Evolutionary conservation across 2,113 vertebrate genomes (phyloP), one percentile per base, ranked within the genome.

Genomic region (Corvus cornix): DNA sequence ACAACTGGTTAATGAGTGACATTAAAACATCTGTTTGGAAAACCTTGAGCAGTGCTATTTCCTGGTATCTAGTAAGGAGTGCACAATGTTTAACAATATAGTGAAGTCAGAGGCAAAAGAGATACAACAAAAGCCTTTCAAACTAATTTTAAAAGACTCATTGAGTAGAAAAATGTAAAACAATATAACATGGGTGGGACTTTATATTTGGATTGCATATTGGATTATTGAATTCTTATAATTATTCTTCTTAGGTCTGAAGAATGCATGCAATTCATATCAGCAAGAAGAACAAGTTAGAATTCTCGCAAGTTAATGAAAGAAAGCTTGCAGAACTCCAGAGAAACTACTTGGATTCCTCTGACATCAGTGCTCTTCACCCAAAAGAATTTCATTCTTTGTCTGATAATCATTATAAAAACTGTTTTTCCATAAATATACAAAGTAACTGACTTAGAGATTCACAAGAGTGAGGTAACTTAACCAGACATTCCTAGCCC

Each of bases 1-100:
- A 64, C 8, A 4, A 83, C 76, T 58, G 33, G 91, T 95, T 96
- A 96, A 96, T 96, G 39, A 96, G 33, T 90, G 91, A 96, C 85
- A 85, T 52, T 43, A 39, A 43, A 77, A 3, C 3, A 51, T 43
- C 30, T 85, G 79, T 87, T 84, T 53, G 62, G 49, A 87, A 94
- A 90, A 91, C 80, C 75, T 90, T 75, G 67, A 81, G 6, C 81
- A 90, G 28, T 28, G 11, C 16, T 76, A 88, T 72, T 95, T 89
- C 72, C 68, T 67, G 43, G 2, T 69, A 43, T 64, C 68, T 62
- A 46, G 19, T n/a, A 43, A 5, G 27, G 26, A 73, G 53, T 3
- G 5, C 10, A 56, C 3, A 13, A 30, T 3, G 6, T 39, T 84
- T 60, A 77, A 78, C 27, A 37, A 44, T 18, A 51, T 1, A 41